Conservation (phyloP, 2,797 vertebrate species). For the Centropyge bicolor region DNA sequence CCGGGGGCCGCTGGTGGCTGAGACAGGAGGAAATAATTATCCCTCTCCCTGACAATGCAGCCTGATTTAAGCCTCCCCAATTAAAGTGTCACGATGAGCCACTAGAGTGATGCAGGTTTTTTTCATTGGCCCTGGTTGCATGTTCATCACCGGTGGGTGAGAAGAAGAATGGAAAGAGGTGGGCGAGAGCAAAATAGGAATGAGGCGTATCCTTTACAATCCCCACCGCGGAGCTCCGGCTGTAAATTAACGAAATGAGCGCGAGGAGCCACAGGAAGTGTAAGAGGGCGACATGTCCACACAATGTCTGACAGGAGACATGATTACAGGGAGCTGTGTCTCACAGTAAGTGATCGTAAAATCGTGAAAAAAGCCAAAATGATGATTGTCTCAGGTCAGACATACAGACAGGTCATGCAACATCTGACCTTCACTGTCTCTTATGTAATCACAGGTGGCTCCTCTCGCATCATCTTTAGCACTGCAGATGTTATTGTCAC, state of each 20-base stretch:
- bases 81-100: constrained; percentile 78
- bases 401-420: background rate
- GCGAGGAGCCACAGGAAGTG: constrained; percentile 13
- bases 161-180: constrained; percentile 44
- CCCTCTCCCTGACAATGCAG: constrained; percentile 64
- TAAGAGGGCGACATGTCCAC: background rate
- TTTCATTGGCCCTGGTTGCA: constrained; percentile 54
- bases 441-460: constrained; percentile 7
- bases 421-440: constrained; percentile 2
- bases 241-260: constrained; percentile 66
- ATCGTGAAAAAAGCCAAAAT: background rate
- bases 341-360: constrained; percentile 8
- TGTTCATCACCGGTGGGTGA: constrained; percentile 21
- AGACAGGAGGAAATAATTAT: constrained; percentile 81
- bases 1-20: constrained; percentile 34
- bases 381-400: background rate
- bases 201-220: constrained; percentile 55
- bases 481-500: constrained; percentile 75
- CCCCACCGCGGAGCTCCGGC: constrained; percentile 30
- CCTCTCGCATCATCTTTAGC: constrained; percentile 25
- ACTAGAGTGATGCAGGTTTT: constrained; percentile 39
- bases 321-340: background rate
- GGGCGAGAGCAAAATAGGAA: constrained; percentile 49
- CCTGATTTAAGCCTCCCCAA: constrained; percentile 79
- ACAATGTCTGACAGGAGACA: constrained; percentile 24